phyloP scores from a whole-genome alignment of 2,797 vertebrate species.

The Amblyraja radiata region DNA sequence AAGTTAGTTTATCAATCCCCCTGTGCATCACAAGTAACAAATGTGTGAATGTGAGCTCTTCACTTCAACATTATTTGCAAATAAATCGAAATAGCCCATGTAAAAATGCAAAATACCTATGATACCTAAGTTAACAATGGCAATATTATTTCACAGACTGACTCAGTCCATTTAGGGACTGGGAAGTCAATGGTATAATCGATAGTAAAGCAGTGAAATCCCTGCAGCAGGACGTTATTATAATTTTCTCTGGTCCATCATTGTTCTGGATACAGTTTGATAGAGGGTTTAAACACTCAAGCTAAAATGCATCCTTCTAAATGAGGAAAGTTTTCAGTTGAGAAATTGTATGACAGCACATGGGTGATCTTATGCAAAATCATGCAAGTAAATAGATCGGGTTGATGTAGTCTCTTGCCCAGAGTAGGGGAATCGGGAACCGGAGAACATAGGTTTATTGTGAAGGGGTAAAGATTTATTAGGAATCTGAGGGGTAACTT shows the following conservation, averaged over 20 bases:
- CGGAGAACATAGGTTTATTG: no score
- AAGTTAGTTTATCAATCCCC: neutral
- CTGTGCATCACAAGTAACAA: neutral
- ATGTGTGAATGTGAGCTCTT: neutral
- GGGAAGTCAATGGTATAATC: neutral
- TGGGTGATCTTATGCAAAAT: no score
- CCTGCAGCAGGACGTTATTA: neutral
- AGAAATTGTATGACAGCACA: no score
- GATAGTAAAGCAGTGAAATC: neutral
- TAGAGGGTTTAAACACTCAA: no score
- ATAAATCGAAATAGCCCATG: neutral
- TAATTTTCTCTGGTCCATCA: neutral
- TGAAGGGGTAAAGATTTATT: no score
- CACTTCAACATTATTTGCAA: neutral
- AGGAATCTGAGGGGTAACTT: no score
- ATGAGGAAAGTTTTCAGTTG: neutral
- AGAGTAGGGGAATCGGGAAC: no score
- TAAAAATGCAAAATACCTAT: neutral
- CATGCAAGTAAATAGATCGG: no score
- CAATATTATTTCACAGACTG: neutral
- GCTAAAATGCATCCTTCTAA: neutral
- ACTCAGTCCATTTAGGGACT: neutral
- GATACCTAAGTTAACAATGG: neutral
- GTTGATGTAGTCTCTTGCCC: no score
- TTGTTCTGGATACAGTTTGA: neutral